These are phyloP conservation scores for Eupleurogrammus muticus DNA, from an alignment of 2,797 vertebrate genomes.

Conservation along the genomic window DNA sequence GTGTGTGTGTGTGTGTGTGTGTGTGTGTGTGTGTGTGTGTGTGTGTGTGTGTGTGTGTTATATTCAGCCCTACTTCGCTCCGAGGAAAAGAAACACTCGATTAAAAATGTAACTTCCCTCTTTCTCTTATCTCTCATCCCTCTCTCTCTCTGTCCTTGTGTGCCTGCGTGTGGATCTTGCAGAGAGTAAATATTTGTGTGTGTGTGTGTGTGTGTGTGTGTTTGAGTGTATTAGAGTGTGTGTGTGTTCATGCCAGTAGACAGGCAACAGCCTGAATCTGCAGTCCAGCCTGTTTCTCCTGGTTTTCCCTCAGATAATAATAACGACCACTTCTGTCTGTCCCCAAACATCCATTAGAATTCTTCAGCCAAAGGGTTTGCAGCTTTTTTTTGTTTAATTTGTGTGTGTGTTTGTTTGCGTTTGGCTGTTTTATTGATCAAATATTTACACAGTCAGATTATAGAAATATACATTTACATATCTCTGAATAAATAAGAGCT, in stretches of 20 bases:
- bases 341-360: constrained; percentile 73
- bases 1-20: constrained; percentile 80
- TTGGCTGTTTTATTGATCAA: constrained; percentile 70
- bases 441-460: constrained; percentile 79
- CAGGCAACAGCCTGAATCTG: constrained; percentile 64
- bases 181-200: constrained; percentile 71
- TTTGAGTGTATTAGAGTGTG: constrained; percentile 12
- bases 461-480: constrained; percentile 81
- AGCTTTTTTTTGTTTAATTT: constrained; percentile 31
- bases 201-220: constrained; percentile 33
- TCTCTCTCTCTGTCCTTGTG: constrained; percentile 71
- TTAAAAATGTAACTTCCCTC: constrained; percentile 89
- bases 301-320: constrained; percentile 27
- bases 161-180: constrained; percentile 69
- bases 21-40: constrained; percentile 78
- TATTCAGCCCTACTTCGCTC: constrained; percentile 94
- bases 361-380: constrained; percentile 73
- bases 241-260: constrained; percentile 20
- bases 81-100: constrained; percentile 88
- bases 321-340: constrained; percentile 29
- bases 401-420: constrained; percentile 39
- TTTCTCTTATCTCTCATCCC: constrained; percentile 61
- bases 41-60: constrained; percentile 70
- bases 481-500: constrained; percentile 67
- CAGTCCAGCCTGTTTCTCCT: constrained; percentile 66